Conservation (phyloP, 2,113 vertebrate genomes). For the Nibea coibor region DNA sequence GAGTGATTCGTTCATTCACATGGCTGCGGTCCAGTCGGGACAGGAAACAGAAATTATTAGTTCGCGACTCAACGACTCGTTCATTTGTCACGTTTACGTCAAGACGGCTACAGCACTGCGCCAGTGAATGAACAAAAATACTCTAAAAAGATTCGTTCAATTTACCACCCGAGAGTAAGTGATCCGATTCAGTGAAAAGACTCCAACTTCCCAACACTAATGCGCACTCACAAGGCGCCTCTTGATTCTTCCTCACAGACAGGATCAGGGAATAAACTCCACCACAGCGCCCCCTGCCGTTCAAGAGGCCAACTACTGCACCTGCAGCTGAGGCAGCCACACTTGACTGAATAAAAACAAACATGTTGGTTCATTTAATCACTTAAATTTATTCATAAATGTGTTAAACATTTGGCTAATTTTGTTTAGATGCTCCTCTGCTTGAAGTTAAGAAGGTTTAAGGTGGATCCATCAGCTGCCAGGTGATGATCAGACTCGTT, state of each 20-base stretch:
- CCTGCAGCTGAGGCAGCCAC: neutral
- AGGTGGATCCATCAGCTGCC: neutral
- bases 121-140: too few species aligned
- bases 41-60: too few species aligned
- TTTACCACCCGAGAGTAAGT: too few species aligned
- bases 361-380: neutral
- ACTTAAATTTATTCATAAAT: constrained; percentile 21
- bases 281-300: constrained; percentile 26
- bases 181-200: too few species aligned
- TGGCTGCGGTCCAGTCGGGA: too few species aligned
- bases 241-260: neutral
- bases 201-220: too few species aligned
- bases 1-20: too few species aligned
- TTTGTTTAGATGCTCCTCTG: neutral
- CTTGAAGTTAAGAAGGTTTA: neutral
- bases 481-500: constrained; percentile 66
- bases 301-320: too few species aligned
- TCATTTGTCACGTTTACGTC: too few species aligned
- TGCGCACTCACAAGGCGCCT: constrained; percentile 7
- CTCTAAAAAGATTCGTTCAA: too few species aligned
- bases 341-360: neutral
- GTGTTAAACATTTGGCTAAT: neutral
- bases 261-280: rapidly evolving
- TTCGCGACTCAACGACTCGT: too few species aligned
- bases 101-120: too few species aligned